Conservation (phyloP, 1,140 invertebrate species). For the Macrotrachela quadricornifera region DNA sequence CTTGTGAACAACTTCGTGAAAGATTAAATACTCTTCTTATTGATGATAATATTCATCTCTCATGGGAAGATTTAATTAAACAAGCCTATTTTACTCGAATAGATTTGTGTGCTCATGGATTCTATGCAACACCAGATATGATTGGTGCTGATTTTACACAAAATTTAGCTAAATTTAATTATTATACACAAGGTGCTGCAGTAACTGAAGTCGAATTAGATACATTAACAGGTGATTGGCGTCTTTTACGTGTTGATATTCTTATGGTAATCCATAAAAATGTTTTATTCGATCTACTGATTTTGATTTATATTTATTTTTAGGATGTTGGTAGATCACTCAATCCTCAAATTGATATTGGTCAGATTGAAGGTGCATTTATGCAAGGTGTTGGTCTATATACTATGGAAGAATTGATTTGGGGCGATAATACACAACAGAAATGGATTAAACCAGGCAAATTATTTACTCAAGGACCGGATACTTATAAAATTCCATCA, state of each 20-base stretch:
- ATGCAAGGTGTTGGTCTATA: constrained; percentile 71
- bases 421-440: too few relatives aligned
- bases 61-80: constrained; percentile 3
- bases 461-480: constrained; percentile 61
- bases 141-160: not conserved
- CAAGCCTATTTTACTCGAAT: not conserved
- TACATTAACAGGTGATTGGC: constrained; percentile 34
- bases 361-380: constrained; percentile 80
- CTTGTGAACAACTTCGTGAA: constrained; percentile 4
- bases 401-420: constrained; percentile 65
- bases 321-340: constrained; percentile 71
- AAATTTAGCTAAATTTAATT: not conserved
- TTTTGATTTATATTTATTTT: too few relatives aligned
- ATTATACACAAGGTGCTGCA: constrained; percentile 16
- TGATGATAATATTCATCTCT: constrained; percentile 1
- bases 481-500: constrained; percentile 73
- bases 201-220: constrained; percentile 34
- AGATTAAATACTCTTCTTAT: not conserved
- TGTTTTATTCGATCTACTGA: too few relatives aligned
- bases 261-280: constrained; percentile 65
- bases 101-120: not conserved
- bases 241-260: constrained; percentile 58
- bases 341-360: constrained; percentile 84
- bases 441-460: constrained; percentile 51
- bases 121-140: not conserved